Evolutionary conservation across 2,797 vertebrate genomes (phyloP).

Genomic region (Periophthalmus magnuspinnatus): DNA sequence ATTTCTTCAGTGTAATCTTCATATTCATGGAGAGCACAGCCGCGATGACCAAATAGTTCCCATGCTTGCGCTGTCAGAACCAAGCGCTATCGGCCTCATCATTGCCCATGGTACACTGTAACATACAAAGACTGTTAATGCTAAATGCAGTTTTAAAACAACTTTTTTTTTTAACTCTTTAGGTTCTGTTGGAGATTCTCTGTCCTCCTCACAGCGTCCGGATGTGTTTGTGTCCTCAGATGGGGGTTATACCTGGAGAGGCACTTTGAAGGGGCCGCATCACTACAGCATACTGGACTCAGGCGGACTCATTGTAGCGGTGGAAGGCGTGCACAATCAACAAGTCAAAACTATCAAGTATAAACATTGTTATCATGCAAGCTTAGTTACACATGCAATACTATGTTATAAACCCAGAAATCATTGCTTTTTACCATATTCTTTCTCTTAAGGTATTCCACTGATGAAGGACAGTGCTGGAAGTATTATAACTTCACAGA

Average conservation of each 20-base stretch:
- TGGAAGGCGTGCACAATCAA: slow-evolving; percentile 69
- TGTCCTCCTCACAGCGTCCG: slow-evolving; percentile 73
- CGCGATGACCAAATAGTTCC: slow-evolving; percentile 72
- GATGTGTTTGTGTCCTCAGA: slow-evolving; percentile 82
- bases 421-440: not conserved
- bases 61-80: slow-evolving; percentile 76
- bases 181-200: slow-evolving; percentile 81
- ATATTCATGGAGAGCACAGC: slow-evolving; percentile 83
- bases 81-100: slow-evolving; percentile 75
- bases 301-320: slow-evolving; percentile 80
- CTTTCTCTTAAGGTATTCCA: slow-evolving; percentile 73
- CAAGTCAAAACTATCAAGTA: slow-evolving; percentile 81
- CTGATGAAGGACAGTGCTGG: slow-evolving; percentile 83
- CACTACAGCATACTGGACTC: slow-evolving; percentile 83
- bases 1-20: slow-evolving; percentile 77
- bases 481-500: slow-evolving; percentile 80
- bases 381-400: not conserved
- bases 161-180: not conserved
- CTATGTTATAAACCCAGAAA: not conserved
- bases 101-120: slow-evolving; percentile 78
- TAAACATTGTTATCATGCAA: not conserved
- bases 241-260: slow-evolving; percentile 81
- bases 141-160: not conserved
- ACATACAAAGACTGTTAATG: slow-evolving; percentile 68
- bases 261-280: slow-evolving; percentile 76